A percentile compares a stretch with the other conserved stretches of the same genome.
Evolutionary conservation across 2,888 invertebrate genomes (phyloP).

Genomic region (Eupithecia dodoneata): DNA sequence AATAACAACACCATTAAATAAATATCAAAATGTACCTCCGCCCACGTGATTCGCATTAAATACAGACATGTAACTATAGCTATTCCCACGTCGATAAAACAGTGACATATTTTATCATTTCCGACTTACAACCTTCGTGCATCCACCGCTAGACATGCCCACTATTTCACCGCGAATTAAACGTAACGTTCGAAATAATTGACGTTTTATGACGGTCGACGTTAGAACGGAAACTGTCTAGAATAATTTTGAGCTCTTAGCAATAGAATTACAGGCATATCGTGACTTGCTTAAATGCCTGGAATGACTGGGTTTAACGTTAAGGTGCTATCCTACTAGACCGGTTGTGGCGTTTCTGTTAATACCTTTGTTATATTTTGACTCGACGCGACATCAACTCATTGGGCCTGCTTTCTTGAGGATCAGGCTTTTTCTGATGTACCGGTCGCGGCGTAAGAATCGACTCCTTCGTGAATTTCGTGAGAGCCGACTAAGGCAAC

Average conservation of each 20-base stretch:
- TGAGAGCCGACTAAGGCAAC: no score
- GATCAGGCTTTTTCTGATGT: no score
- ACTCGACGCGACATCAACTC: no score
- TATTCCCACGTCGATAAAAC: neutral
- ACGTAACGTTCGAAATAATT: conserved; percentile 2
- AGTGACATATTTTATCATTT: conserved; percentile 5
- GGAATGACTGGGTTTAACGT: conserved; percentile 10
- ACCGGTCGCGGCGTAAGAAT: no score
- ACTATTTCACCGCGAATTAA: neutral
- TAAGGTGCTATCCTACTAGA: neutral
- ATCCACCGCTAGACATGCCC: neutral
- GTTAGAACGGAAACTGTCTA: conserved; percentile 9
- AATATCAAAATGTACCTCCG: neutral
- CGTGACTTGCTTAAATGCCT: conserved; percentile 21
- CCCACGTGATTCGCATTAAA: neutral
- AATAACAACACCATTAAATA: neutral
- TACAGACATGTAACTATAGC: neutral
- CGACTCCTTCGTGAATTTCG: no score
- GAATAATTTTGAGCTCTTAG: conserved; percentile 26
- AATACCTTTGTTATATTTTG: neutral
- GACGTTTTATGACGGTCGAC: conserved; percentile 11
- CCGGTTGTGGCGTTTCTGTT: neutral
- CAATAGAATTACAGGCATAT: conserved; percentile 19
- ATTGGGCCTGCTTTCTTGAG: no score
- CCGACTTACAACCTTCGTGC: conserved; percentile 1